Percentiles rank a stretch among this genome's conserved stretches.
Evolutionary conservation across 2,797 vertebrate species (phyloP).

Genomic region (Thunnus albacares): DNA sequence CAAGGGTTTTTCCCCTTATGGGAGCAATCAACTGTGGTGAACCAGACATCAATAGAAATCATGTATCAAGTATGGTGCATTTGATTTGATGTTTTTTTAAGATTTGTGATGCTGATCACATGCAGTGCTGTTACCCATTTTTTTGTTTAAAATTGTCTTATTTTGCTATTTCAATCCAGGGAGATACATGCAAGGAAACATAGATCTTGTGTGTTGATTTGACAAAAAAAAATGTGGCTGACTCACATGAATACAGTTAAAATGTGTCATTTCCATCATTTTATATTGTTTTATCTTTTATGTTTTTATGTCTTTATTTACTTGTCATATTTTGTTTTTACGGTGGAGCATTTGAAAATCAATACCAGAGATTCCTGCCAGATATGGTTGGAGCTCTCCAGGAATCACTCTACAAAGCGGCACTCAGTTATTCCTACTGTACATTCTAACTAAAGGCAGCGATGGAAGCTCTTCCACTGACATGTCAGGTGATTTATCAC

Average conservation of each 20-base stretch:
- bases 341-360: no score
- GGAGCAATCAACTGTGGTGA: conserved; percentile 39
- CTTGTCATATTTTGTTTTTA: no score
- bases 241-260: background rate
- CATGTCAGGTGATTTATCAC: conserved; percentile 75
- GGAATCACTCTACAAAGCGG: conserved; percentile 38
- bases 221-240: conserved; percentile 2
- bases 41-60: conserved; percentile 32
- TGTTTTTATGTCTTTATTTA: no score
- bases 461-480: conserved; percentile 57
- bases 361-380: conserved; percentile 11
- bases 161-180: background rate
- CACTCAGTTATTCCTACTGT: conserved; percentile 58
- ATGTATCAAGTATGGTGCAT: conserved; percentile 15
- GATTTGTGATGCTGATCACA: conserved; percentile 13
- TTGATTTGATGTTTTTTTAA: conserved; percentile 31
- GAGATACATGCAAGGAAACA: background rate
- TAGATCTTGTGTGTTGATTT: background rate
- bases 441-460: conserved; percentile 60
- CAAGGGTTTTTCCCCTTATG: conserved; percentile 25
- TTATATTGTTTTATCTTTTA: no score
- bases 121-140: background rate
- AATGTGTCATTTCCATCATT: no score
- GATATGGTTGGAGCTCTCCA: conserved; percentile 23
- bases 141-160: background rate